Evolutionary conservation across 2,797 vertebrate species (phyloP).

Genomic region (Catostomus latipinnis): DNA sequence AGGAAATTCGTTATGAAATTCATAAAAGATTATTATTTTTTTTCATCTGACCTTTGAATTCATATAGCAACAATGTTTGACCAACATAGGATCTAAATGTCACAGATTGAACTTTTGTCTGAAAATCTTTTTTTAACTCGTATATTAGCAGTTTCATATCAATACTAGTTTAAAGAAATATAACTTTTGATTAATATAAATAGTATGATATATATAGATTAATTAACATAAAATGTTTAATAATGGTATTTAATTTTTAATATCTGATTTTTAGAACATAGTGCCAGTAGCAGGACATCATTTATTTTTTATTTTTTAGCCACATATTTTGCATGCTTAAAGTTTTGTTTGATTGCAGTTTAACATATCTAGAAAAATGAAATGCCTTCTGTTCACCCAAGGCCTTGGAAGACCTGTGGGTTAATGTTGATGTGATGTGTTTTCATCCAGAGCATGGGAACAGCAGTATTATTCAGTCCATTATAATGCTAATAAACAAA

Average conservation of each 20-base stretch:
- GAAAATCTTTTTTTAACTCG: background rate
- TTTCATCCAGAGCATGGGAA: constrained; percentile 33
- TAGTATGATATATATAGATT: no score
- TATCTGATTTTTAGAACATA: constrained; percentile 3
- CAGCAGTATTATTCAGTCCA: constrained; percentile 33
- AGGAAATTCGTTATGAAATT: no score
- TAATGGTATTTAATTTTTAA: background rate
- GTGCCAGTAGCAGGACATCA: background rate
- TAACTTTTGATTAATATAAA: no score
- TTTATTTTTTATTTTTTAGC: background rate
- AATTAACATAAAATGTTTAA: no score
- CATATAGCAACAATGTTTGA: no score
- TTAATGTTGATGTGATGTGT: constrained; percentile 48
- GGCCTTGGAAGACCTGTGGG: constrained; percentile 41
- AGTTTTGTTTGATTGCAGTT: background rate
- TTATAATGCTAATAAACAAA: constrained; percentile 55
- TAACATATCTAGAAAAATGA: background rate
- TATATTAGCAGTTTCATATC: background rate
- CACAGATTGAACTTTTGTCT: background rate
- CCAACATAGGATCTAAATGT: no score
- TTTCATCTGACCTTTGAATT: no score
- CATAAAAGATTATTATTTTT: background rate
- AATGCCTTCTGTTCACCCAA: constrained; percentile 1
- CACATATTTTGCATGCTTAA: constrained; percentile 7
- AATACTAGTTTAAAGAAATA: no score